These are phyloP conservation scores for Furnarius figulus DNA, from an alignment of 2,113 vertebrate genomes.

Conservation along the genomic window DNA sequence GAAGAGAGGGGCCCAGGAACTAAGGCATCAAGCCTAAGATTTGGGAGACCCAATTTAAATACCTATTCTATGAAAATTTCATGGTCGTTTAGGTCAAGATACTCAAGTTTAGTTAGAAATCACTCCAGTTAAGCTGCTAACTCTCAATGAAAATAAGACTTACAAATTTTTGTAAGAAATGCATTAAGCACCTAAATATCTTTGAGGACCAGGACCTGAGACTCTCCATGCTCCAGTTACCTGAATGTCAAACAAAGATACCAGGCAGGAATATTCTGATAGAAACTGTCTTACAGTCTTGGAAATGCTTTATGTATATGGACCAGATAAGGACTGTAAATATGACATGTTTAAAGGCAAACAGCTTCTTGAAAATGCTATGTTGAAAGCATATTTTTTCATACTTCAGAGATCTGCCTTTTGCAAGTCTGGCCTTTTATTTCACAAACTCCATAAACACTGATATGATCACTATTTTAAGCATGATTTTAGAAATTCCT, in stretches of 20 bases:
- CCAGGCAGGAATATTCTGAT: background rate
- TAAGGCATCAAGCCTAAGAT: background rate
- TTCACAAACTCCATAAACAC: background rate
- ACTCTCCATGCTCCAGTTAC: background rate
- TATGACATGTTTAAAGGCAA: background rate
- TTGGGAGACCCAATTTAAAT: background rate
- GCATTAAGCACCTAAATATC: background rate
- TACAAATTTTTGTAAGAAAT: background rate
- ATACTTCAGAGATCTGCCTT: background rate
- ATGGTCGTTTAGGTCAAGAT: background rate
- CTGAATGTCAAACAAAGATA: background rate
- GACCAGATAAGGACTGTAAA: background rate
- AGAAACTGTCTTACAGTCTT: background rate
- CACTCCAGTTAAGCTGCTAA: background rate
- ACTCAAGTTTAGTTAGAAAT: background rate
- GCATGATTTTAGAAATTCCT: background rate
- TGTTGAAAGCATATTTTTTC: background rate
- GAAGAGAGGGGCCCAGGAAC: background rate
- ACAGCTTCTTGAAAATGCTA: background rate
- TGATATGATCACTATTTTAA: background rate
- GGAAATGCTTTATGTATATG: background rate
- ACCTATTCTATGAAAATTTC: background rate
- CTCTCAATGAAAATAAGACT: background rate
- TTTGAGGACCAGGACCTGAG: background rate
- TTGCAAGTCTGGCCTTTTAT: background rate